Percentiles rank a stretch among this genome's conserved stretches.
These are phyloP conservation scores for Limnephilus rhombicus DNA, from an alignment of 2,888 invertebrate genomes.

Conservation along the genomic window DNA sequence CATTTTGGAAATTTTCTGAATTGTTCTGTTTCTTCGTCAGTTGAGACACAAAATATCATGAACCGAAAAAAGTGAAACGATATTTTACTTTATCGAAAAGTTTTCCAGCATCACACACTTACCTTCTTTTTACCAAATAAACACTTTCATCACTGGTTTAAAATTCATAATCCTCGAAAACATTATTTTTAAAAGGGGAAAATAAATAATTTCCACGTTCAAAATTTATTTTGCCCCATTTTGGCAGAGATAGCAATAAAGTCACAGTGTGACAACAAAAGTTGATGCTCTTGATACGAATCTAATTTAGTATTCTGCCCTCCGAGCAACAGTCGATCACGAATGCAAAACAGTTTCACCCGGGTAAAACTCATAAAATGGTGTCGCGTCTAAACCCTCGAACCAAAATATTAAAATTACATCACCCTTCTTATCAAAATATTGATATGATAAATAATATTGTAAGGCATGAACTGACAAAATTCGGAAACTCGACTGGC, in stretches of 20 bases:
- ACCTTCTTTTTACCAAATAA: neutral
- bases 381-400: conserved; percentile 30
- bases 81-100: too few relatives aligned
- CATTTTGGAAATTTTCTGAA: too few relatives aligned
- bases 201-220: neutral
- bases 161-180: neutral
- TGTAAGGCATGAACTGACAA: neutral
- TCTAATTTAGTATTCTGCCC: conserved; percentile 33
- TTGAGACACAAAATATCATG: too few relatives aligned
- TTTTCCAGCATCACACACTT: too few relatives aligned
- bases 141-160: neutral
- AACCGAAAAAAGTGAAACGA: too few relatives aligned
- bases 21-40: too few relatives aligned
- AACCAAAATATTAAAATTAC: conserved; percentile 18
- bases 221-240: neutral
- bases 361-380: conserved; percentile 33
- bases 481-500: neutral
- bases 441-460: conserved; percentile 14
- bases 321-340: conserved; percentile 12
- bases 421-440: conserved; percentile 7
- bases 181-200: neutral
- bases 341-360: conserved; percentile 36
- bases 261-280: conserved; percentile 3
- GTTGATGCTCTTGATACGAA: conserved; percentile 28
- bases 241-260: neutral